Evolutionary conservation across 2,113 vertebrate species (phyloP).

Genomic region (Morone saxatilis): DNA sequence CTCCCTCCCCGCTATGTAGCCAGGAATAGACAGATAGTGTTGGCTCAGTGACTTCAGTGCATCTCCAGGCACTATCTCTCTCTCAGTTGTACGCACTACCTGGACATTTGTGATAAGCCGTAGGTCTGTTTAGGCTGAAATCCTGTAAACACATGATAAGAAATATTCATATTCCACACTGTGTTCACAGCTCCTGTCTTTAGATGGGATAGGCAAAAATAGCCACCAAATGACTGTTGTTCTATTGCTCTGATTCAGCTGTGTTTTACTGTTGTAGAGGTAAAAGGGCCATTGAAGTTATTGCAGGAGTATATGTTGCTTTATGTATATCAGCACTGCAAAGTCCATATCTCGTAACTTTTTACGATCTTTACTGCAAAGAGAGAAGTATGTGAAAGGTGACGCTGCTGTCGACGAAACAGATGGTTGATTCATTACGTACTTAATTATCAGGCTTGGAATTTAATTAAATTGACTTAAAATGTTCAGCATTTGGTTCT

Average conservation of each 20-base stretch:
- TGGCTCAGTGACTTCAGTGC: conserved; percentile 65
- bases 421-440: not conserved
- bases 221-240: conserved; percentile 2
- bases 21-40: conserved; percentile 63
- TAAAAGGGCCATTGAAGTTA: conserved; percentile 23
- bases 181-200: conserved; percentile 28
- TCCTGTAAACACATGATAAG: conserved; percentile 69
- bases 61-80: conserved; percentile 62
- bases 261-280: conserved; percentile 9
- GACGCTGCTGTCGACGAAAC: not conserved
- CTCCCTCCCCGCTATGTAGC: conserved; percentile 27
- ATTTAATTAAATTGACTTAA: not conserved
- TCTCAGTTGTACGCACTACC: conserved; percentile 61
- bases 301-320: conserved; percentile 12
- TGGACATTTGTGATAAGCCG: conserved; percentile 73
- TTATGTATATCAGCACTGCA: conserved; percentile 26
- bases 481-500: not conserved
- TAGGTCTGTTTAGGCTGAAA: conserved; percentile 59
- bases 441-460: not conserved
- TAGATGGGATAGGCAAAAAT: not conserved
- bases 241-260: not conserved
- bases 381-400: conserved; percentile 39
- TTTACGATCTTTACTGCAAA: conserved; percentile 31
- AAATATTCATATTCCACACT: conserved; percentile 54
- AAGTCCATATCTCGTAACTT: conserved; percentile 30